phyloP scores from a whole-genome alignment of 2,888 invertebrate genomes.

The Colostygia pectinataria region DNA sequence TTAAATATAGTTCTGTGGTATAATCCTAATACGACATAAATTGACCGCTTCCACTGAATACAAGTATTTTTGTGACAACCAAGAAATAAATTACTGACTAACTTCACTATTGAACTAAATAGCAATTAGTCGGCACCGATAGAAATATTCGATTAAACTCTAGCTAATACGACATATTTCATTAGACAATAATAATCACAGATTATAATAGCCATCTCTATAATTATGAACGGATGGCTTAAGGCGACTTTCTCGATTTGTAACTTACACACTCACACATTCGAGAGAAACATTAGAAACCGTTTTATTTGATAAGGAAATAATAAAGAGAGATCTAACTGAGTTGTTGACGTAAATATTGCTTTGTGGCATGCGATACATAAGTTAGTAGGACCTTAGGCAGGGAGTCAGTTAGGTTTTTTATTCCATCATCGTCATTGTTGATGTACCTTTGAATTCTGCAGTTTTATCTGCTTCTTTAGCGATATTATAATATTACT shows the following conservation, averaged over 20 bases:
- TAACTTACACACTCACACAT: slow-evolving; percentile 20
- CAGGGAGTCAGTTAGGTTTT: slow-evolving; percentile 1
- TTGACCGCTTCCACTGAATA: too few species aligned
- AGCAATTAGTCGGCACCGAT: slow-evolving; percentile 8
- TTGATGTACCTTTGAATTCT: too few species aligned
- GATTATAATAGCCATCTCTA: slow-evolving; percentile 24
- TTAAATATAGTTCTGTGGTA: slow-evolving; percentile 3
- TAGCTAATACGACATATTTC: slow-evolving; percentile 21
- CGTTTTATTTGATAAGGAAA: slow-evolving; percentile 31
- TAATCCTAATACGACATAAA: too few species aligned
- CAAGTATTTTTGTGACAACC: too few species aligned
- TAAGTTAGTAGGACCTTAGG: background rate
- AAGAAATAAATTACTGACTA: too few species aligned
- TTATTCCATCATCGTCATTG: background rate
- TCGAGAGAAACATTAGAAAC: slow-evolving; percentile 29
- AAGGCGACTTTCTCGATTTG: slow-evolving; percentile 33
- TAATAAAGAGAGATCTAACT: slow-evolving; percentile 30
- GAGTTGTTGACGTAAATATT: slow-evolving; percentile 28
- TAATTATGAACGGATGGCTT: slow-evolving; percentile 32
- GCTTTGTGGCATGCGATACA: slow-evolving; percentile 24
- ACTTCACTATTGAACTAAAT: background rate
- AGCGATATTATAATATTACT: too few species aligned
- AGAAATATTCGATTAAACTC: slow-evolving; percentile 21
- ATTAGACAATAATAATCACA: slow-evolving; percentile 27
- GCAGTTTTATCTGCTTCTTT: too few species aligned